Evolutionary conservation across 2,888 invertebrate species (phyloP).

Genomic region (Amiota mariae): DNA sequence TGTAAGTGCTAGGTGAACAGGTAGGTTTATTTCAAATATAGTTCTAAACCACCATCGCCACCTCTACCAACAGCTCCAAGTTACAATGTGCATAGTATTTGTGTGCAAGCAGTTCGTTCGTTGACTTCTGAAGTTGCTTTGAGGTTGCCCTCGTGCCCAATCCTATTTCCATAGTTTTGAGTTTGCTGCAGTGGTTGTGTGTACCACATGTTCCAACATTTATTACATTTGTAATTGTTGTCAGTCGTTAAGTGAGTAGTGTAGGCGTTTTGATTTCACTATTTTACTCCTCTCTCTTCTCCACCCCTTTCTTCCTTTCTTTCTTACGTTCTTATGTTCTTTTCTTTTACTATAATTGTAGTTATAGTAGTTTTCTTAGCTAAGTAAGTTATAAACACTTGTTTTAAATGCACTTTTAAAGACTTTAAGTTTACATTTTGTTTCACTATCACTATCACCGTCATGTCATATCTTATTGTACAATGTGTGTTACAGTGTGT

Average conservation of each 20-base stretch:
- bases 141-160: constrained; percentile 9
- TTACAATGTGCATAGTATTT: constrained; percentile 32
- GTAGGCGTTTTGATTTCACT: not conserved
- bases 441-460: not conserved
- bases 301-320: not conserved
- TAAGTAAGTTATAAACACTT: constrained; percentile 21
- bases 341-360: not conserved
- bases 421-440: not conserved
- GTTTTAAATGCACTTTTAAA: not conserved
- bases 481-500: too few species aligned
- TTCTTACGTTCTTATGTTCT: not conserved
- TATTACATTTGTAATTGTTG: constrained; percentile 68
- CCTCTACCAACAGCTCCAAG: not conserved
- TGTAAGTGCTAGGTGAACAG: constrained; percentile 41
- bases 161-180: not conserved
- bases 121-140: constrained; percentile 60
- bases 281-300: not conserved
- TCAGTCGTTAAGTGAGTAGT: constrained; percentile 46
- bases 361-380: not conserved
- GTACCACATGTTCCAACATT: constrained; percentile 57
- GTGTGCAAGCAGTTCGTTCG: constrained; percentile 58
- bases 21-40: not conserved
- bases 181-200: constrained; percentile 13
- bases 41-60: too few species aligned
- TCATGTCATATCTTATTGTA: not conserved